A percentile compares a stretch with the other conserved stretches of the same genome.
These are phyloP conservation scores for Theretra japonica DNA, from an alignment of 2,888 invertebrate species.

Conservation along the genomic window DNA sequence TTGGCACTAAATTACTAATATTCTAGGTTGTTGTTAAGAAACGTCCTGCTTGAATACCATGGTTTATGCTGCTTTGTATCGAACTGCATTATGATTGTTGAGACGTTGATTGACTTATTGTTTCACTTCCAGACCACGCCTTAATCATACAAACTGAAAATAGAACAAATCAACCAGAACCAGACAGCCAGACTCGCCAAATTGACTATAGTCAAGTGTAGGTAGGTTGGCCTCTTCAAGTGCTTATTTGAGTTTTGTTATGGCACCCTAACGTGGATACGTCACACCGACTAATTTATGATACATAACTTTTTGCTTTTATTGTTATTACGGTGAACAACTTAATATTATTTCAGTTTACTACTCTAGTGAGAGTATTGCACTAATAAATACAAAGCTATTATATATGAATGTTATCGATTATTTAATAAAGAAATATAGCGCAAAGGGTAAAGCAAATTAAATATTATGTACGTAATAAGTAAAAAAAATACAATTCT, in stretches of 20 bases:
- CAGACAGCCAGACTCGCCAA: slow-evolving; percentile 47
- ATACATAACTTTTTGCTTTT: too few relatives aligned
- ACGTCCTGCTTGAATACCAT: slow-evolving; percentile 14
- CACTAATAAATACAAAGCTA: too few relatives aligned
- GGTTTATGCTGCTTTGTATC: slow-evolving; percentile 21
- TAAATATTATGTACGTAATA: too few relatives aligned
- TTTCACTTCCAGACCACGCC: slow-evolving; percentile 33
- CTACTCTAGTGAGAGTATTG: too few relatives aligned
- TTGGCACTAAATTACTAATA: not conserved
- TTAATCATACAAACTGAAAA: slow-evolving; percentile 45
- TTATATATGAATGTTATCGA: too few relatives aligned
- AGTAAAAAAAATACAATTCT: too few relatives aligned
- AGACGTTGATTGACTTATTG: slow-evolving; percentile 34
- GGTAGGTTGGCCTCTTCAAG: slow-evolving; percentile 10
- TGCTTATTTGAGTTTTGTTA: slow-evolving; percentile 22
- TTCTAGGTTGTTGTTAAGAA: slow-evolving; percentile 17
- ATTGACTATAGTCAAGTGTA: slow-evolving; percentile 35
- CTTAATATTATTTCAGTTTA: too few relatives aligned
- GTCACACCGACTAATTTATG: not conserved
- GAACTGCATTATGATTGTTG: slow-evolving; percentile 24
- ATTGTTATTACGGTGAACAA: too few relatives aligned
- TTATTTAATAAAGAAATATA: too few relatives aligned
- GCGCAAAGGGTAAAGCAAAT: too few relatives aligned
- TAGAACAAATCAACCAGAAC: slow-evolving; percentile 41
- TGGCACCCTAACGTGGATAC: not conserved